Evolutionary conservation across 2,797 vertebrate species (phyloP).

Genomic region (Pogoniulus pusillus): DNA sequence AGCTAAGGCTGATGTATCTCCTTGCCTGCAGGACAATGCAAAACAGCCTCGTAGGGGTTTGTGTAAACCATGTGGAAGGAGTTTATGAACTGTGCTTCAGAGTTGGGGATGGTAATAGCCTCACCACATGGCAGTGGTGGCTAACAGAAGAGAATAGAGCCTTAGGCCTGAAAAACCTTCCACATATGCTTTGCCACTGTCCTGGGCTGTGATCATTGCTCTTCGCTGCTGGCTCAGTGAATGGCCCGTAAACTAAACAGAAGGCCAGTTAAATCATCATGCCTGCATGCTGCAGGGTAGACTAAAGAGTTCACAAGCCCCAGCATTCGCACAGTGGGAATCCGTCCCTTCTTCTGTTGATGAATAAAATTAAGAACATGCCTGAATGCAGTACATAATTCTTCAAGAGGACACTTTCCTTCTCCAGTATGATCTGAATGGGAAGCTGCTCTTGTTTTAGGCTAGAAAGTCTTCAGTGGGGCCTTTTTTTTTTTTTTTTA

Average conservation of each 20-base stretch:
- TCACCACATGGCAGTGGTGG: not conserved
- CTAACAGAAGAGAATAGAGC: not conserved
- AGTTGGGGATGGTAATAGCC: not conserved
- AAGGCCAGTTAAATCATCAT: constrained; percentile 10
- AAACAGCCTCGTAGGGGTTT: not conserved
- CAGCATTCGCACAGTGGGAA: not conserved
- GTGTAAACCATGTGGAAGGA: constrained; percentile 4
- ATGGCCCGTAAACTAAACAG: constrained; percentile 34
- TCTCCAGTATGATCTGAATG: not conserved
- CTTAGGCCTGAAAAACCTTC: constrained; percentile 17
- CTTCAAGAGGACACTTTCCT: not conserved
- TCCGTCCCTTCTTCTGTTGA: not conserved
- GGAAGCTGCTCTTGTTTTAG: not conserved
- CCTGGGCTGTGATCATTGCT: not conserved
- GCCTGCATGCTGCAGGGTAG: not conserved
- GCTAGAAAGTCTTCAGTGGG: not conserved
- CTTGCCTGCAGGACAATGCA: not conserved
- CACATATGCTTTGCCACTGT: constrained; percentile 33
- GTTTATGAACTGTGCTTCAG: constrained; percentile 12
- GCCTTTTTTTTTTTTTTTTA: not conserved
- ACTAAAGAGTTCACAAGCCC: not conserved
- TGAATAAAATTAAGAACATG: not conserved
- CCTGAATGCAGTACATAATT: not conserved
- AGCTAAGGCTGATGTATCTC: not conserved
- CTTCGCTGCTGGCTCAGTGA: not conserved